Base-by-base conservation (phyloP, 2,797 vertebrate genomes). In the Thunnus albacares region DNA sequence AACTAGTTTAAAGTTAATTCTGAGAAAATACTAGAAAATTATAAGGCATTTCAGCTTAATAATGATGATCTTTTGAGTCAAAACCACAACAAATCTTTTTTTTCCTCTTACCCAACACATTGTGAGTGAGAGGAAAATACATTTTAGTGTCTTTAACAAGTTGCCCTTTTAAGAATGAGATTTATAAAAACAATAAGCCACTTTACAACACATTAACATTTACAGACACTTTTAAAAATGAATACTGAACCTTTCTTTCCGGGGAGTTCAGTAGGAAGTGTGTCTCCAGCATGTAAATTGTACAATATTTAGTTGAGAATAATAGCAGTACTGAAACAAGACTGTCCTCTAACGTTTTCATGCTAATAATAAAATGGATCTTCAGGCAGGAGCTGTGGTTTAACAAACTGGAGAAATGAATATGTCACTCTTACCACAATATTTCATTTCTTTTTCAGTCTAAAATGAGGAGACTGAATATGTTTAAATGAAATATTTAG, bases 121-220 rank as follows among this genome's bases (percentile, higher is more conserved):
- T 41, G 35, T 1, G 12, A 14, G 6, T 7, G 6, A 22, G 58
- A 59, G 22, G 24, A 47, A 4, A 20, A 30, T 45, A 28, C 6
- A 18, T 26, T 24, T 35, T 58, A 24, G 11, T 33, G 30, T 33
- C 30, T 33, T 33, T 33, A 33, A 33, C 30, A 33, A 14, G 20
- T 8, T 12, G 10, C 30, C 6, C 43, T 51, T 61, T 22, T 38
- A 47, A 51, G 4, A 71, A 53, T 56, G 12, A 3, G 49, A 45
- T 69, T 53, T 6, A 51, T 24, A 17, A 0, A 10, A 51, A 15
- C 13, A 43, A 30, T 24, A 22, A 71, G 3, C 47, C 64, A 22
- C 51, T 62, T n/a, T 63, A 30, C 18, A 66, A 62, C 38, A n/a
- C 49, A 52, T 66, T 55, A 33, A 15, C 57, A 35, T 59, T 55